phyloP scores from a whole-genome alignment of 92 coral and sea anemone genomes.

The Desmophyllum pertusum region DNA sequence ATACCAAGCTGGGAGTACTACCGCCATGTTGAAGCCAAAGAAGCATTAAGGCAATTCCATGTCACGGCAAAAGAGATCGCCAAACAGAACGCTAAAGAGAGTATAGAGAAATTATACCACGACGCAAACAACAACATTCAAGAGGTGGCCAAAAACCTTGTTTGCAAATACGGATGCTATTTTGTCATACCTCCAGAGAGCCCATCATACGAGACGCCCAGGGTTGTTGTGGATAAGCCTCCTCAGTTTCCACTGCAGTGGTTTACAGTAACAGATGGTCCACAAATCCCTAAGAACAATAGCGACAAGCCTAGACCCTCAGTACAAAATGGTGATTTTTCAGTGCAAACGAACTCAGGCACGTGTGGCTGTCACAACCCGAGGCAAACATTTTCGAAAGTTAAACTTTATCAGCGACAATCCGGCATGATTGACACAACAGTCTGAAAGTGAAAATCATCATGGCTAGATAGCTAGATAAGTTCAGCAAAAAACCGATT shows the following conservation, averaged over 20 bases:
- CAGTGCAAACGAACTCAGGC: neutral
- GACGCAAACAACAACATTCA: neutral
- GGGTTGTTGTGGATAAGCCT: neutral
- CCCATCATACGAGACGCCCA: neutral
- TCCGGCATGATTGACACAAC: neutral
- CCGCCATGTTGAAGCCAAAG: conserved; percentile 58
- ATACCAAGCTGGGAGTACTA: conserved; percentile 47
- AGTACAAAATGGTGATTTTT: neutral
- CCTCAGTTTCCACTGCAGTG: neutral
- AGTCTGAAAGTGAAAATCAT: neutral
- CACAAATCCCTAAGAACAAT: neutral
- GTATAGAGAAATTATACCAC: conserved; percentile 11
- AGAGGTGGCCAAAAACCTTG: neutral
- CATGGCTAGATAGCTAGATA: no score
- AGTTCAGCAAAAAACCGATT: no score
- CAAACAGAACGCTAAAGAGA: conserved; percentile 33
- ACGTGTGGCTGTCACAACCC: neutral
- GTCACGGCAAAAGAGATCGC: conserved; percentile 50
- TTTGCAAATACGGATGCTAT: neutral
- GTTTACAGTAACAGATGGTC: neutral
- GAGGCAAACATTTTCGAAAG: neutral
- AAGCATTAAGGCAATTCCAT: conserved; percentile 57
- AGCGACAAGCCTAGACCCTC: neutral
- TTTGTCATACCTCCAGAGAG: conserved; percentile 40
- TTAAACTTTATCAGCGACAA: neutral